Percentiles rank a stretch among this genome's conserved stretches.
phyloP scores from a whole-genome alignment of 2,797 vertebrate species.

The Hirundo rustica region DNA sequence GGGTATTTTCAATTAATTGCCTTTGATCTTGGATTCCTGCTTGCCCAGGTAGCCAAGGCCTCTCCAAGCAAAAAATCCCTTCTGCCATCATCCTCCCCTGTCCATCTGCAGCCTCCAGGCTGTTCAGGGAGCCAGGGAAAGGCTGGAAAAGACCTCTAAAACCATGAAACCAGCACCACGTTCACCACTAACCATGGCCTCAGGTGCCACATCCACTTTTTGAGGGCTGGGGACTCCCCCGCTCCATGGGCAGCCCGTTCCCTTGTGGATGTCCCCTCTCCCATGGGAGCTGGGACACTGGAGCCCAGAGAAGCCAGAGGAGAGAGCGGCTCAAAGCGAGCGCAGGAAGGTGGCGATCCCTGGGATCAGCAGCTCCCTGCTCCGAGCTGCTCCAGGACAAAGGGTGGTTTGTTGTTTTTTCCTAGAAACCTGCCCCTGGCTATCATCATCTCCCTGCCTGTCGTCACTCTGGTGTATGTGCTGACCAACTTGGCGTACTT shows the following conservation, averaged over 20 bases:
- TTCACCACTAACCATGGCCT: neutral
- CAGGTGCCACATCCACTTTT: neutral
- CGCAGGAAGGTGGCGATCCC: accelerated
- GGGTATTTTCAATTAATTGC: neutral
- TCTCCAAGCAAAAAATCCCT: neutral
- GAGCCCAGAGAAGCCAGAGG: neutral
- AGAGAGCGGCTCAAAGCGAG: neutral
- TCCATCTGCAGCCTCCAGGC: neutral
- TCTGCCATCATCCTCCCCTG: neutral
- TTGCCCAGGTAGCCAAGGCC: neutral
- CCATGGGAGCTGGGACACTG: neutral
- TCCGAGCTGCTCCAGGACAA: neutral
- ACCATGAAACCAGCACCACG: neutral
- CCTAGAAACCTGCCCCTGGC: constrained; percentile 93
- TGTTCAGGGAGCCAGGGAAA: neutral
- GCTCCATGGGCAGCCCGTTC: neutral
- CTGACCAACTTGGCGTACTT: constrained; percentile 98
- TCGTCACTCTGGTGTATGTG: constrained; percentile 93
- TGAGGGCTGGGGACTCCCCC: neutral
- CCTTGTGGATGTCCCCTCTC: neutral
- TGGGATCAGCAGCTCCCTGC: neutral
- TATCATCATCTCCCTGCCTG: constrained; percentile 96
- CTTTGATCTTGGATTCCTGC: neutral
- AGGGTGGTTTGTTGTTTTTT: neutral
- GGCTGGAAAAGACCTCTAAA: neutral